Percentiles rank a stretch among this genome's conserved stretches.
phyloP scores from a whole-genome alignment of 30 jellyfish, hydroid and myxozoan species.

The Pseudorhiza aurosa region DNA sequence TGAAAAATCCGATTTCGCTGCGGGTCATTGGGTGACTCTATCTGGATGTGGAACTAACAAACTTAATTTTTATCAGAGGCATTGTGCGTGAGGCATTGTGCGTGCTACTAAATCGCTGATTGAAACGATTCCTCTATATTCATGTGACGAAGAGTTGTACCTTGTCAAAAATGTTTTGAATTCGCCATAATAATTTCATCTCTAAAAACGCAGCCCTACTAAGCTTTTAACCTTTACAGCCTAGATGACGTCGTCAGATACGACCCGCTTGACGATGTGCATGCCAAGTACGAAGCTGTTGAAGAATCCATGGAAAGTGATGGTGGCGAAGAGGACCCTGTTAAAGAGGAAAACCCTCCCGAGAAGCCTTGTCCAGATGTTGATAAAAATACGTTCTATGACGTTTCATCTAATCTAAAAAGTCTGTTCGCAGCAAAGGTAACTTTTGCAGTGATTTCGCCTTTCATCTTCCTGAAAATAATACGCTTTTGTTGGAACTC shows the following conservation, averaged over 20 bases:
- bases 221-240: background rate
- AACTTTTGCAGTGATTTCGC: no score
- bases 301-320: background rate
- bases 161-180: no score
- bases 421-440: conserved; percentile 36
- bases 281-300: conserved; percentile 52
- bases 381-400: conserved; percentile 47
- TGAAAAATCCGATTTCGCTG: no score
- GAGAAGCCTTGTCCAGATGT: conserved; percentile 69
- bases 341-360: background rate
- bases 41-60: no score
- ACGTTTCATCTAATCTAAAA: conserved; percentile 53
- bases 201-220: background rate
- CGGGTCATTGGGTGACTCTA: no score
- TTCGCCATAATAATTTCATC: background rate
- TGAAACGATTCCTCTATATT: no score
- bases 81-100: no score
- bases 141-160: no score
- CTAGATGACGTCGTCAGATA: conserved; percentile 55
- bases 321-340: background rate
- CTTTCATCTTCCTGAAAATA: no score
- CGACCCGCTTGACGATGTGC: conserved; percentile 72
- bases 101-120: no score
- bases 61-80: no score
- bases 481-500: no score